A percentile compares a stretch with the other conserved stretches of the same genome.
Evolutionary conservation across 2,797 vertebrate species (phyloP).

Genomic region (Dipus sagitta): DNA sequence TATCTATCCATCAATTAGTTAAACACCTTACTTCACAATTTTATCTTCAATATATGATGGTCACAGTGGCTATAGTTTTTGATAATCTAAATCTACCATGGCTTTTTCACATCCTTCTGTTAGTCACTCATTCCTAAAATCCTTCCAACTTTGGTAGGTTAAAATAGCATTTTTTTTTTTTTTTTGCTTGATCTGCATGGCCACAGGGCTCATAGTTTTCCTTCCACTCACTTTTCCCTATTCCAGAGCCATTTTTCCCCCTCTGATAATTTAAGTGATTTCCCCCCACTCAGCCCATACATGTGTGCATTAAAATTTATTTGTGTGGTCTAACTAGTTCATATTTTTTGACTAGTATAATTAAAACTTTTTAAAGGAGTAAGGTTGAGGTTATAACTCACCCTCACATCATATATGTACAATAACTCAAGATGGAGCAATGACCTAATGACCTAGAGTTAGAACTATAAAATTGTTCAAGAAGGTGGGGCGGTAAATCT

Average conservation of each 20-base stretch:
- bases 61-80: not conserved
- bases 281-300: not conserved
- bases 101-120: not conserved
- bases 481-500: not conserved
- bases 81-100: not conserved
- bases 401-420: not conserved
- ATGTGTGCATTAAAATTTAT: not conserved
- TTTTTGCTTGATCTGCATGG: not conserved
- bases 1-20: not conserved
- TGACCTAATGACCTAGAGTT: not conserved
- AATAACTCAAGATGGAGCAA: not conserved
- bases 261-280: not conserved
- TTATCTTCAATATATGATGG: not conserved
- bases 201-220: not conserved
- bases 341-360: not conserved
- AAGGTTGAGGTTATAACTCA: not conserved
- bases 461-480: not conserved
- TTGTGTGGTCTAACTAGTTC: not conserved
- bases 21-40: not conserved
- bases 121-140: not conserved
- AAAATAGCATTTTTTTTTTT: conserved; percentile 4
- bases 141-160: not conserved
- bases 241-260: not conserved
- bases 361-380: not conserved
- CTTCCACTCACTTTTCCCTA: not conserved